Conservation (phyloP, 2,797 vertebrate species). For the Geotrypetes seraphini region DNA sequence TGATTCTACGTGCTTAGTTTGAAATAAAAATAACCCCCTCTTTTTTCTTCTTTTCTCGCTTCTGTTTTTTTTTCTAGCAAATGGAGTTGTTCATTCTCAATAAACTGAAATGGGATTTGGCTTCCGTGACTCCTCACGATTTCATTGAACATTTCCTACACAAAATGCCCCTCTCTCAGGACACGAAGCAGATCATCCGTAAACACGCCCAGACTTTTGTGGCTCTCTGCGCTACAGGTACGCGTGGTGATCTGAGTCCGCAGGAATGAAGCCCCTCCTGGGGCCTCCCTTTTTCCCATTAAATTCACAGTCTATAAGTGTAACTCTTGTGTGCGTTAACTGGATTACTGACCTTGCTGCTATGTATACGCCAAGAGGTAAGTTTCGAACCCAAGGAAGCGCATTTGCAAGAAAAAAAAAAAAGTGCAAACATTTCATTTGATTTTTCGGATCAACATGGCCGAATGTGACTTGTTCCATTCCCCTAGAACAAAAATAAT, state of each 20-base stretch:
- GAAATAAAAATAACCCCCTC: neutral
- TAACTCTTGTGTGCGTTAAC: conserved; percentile 36
- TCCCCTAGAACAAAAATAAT: too few relatives aligned
- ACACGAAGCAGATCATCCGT: conserved; percentile 87
- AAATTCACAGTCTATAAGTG: conserved; percentile 19
- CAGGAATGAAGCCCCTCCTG: neutral
- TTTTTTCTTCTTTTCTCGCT: neutral
- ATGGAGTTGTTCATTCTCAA: conserved; percentile 94
- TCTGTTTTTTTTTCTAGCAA: conserved; percentile 68
- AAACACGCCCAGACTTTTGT: conserved; percentile 97
- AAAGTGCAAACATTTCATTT: too few relatives aligned
- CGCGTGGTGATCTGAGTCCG: conserved; percentile 19
- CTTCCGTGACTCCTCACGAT: conserved; percentile 89
- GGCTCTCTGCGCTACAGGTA: conserved; percentile 96
- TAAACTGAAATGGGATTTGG: conserved; percentile 97
- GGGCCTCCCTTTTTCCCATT: neutral
- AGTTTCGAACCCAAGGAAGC: too few relatives aligned
- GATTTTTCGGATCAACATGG: too few relatives aligned
- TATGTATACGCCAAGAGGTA: conserved; percentile 27
- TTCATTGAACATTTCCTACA: conserved; percentile 97
- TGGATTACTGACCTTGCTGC: conserved; percentile 27
- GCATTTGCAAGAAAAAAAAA: too few relatives aligned
- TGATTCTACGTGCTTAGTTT: too few relatives aligned
- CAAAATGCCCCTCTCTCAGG: conserved; percentile 83
- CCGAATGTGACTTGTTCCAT: too few relatives aligned